These are phyloP conservation scores for Gobionotothen gibberifrons DNA, from an alignment of 2,797 vertebrate genomes.

Conservation along the genomic window DNA sequence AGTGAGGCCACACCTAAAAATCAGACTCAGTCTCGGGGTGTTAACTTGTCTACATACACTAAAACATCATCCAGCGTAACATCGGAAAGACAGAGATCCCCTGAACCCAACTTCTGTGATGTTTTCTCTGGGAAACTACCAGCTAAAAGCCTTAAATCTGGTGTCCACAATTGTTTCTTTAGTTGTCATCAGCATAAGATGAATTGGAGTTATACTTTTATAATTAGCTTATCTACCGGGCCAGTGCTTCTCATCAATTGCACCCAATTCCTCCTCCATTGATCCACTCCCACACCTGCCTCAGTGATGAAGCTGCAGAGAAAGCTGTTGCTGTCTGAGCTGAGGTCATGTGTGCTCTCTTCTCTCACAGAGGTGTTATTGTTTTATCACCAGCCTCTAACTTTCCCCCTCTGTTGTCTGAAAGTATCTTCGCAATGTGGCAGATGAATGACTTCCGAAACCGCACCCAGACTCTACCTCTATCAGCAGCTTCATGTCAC, in stretches of 20 bases:
- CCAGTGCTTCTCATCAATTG: background rate
- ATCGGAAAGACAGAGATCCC: background rate
- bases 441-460: background rate
- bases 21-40: slow-evolving; percentile 7
- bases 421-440: slow-evolving; percentile 40
- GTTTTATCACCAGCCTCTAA: slow-evolving; percentile 10
- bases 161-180: background rate
- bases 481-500: background rate
- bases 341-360: background rate
- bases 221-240: background rate
- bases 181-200: background rate
- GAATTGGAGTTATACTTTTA: background rate
- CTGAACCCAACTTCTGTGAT: background rate
- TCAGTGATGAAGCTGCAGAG: background rate
- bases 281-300: background rate
- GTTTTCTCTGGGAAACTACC: background rate
- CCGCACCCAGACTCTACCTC: slow-evolving; percentile 13
- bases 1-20: slow-evolving; percentile 33
- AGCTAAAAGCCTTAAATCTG: background rate
- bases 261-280: background rate
- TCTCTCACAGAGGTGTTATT: background rate
- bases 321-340: background rate
- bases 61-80: background rate
- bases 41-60: background rate
- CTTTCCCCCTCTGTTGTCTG: slow-evolving; percentile 1